Base-by-base conservation (phyloP, 2,888 invertebrate species). In the Napeogenes inachia region DNA sequence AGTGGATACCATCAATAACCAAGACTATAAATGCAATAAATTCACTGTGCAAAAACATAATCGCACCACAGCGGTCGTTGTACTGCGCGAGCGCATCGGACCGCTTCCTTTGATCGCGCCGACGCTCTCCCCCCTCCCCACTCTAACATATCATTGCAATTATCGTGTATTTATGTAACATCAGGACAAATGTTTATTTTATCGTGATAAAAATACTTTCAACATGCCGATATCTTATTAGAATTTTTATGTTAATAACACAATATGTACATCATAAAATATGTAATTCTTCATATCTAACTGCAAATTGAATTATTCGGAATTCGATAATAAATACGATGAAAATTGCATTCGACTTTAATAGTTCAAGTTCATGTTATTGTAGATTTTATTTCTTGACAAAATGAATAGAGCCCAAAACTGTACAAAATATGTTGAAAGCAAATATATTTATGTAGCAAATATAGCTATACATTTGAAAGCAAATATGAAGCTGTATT, bases 61-160 rank as follows among this genome's bases (percentile, higher is more conserved):
- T 71, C 65, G 70, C 60, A 54, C 61, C 61, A 57, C 57, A 38
- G 54, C 56, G 79, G 80, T 81, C 80, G 78, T 73, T 71, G 82
- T 72, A 74, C 80, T 67, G 71, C 80, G 82, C 79, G 66, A 73
- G 83, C 84, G 81, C 84, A 78, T 79, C 81, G 79, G 74, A 77
- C 80, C 74, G 81, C 78, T 65, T 69, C 69, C 80, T 87, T 87
- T 87, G 85, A 88, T 87, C 83, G 75, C 67, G 72, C 86, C 87
- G 69, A 47, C 61, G 57, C 21, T 45, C 12, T 5, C 30, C 54
- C 54, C 62, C 64, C 42, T 21, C 47, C 21, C 55, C 38, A 45
- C 62, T 45, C 60, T 60, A 63, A 63, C 62, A 61, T 65, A 69
- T 64, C 65, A 61, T 60, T 64, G 65, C 65, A 70, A 68, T 68